Evolutionary conservation across 1,140 invertebrate species (phyloP).

Genomic region (Drosophila kohkoa): DNA sequence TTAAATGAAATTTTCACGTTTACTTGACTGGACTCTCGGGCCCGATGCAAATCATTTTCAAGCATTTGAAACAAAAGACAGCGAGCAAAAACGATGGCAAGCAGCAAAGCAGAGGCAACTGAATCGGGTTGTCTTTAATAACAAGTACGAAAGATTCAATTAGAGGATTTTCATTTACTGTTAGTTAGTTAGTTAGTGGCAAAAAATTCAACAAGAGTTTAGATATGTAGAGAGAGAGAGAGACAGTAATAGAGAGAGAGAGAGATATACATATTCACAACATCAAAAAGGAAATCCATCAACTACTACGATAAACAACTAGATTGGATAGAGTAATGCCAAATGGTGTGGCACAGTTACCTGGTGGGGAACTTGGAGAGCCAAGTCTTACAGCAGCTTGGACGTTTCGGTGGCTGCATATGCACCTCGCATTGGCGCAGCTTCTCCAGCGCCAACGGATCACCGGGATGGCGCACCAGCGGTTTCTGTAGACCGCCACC

Average conservation of each 20-base stretch:
- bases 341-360: constrained; percentile 57
- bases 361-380: constrained; percentile 94
- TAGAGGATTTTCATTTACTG: constrained; percentile 42
- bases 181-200: constrained; percentile 48
- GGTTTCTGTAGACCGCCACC: constrained; percentile 90
- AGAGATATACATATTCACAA: constrained; percentile 79
- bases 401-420: constrained; percentile 89
- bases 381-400: constrained; percentile 95
- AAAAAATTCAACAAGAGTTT: constrained; percentile 72
- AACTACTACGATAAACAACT: constrained; percentile 72
- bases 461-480: constrained; percentile 91
- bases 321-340: constrained; percentile 22
- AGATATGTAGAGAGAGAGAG: constrained; percentile 50
- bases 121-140: constrained; percentile 65
- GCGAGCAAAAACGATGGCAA: constrained; percentile 78
- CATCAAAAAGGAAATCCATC: constrained; percentile 85
- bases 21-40: constrained; percentile 59
- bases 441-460: constrained; percentile 91
- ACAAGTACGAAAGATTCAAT: constrained; percentile 39
- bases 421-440: constrained; percentile 94
- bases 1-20: constrained; percentile 48
- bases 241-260: constrained; percentile 40
- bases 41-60: constrained; percentile 62
- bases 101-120: constrained; percentile 60
- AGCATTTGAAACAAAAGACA: constrained; percentile 67